Evolutionary conservation across 35 echinoderm and acorn worm species (phyloP).

Genomic region (Apostichopus japonicus): DNA sequence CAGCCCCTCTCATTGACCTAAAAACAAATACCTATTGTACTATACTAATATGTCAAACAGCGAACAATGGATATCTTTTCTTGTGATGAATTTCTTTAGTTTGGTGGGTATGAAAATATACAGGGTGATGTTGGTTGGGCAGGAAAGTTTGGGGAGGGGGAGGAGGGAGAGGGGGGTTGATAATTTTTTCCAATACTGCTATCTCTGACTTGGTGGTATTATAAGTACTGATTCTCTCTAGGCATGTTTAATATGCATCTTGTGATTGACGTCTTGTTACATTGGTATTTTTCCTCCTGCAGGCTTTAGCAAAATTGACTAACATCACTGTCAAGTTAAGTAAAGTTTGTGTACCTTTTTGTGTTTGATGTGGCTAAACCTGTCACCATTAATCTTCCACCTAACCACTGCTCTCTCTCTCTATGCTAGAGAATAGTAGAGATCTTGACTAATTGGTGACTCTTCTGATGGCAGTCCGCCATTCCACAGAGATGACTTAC

Average conservation of each 20-base stretch:
- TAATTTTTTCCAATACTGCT: neutral
- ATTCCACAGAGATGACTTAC: too few species aligned
- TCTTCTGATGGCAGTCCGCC: too few species aligned
- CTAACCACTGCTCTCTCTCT: neutral
- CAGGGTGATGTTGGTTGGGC: too few species aligned
- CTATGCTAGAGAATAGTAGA: neutral
- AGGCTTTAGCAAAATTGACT: slow-evolving; percentile 37
- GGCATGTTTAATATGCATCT: too few species aligned
- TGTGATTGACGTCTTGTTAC: neutral
- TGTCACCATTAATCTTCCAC: neutral
- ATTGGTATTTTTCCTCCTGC: slow-evolving; percentile 25
- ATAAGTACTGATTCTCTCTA: too few species aligned
- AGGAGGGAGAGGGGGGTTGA: neutral
- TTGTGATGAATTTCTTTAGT: too few species aligned
- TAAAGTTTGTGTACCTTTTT: slow-evolving; percentile 19
- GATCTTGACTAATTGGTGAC: too few species aligned
- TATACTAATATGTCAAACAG: too few species aligned
- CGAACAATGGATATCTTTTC: too few species aligned
- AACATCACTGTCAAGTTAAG: slow-evolving; percentile 52
- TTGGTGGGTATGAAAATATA: too few species aligned
- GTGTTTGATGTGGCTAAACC: neutral
- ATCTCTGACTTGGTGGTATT: neutral
- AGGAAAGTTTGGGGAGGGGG: neutral
- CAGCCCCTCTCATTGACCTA: too few species aligned
- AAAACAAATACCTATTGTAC: too few species aligned